Base-by-base conservation (phyloP, 2,888 invertebrate genomes). In the Tipula confusa region DNA sequence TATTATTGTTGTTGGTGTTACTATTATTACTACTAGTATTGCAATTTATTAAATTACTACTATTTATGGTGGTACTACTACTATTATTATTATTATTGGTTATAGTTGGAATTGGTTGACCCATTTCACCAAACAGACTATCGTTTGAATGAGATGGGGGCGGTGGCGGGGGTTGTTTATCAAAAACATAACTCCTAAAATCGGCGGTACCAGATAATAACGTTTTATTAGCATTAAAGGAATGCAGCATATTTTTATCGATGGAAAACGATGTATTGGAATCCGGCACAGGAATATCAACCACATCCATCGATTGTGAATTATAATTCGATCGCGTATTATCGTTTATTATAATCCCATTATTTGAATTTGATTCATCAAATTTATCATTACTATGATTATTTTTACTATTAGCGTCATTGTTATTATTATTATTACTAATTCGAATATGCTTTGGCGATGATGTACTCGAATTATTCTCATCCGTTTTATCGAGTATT, bases 241-340 rank as follows among this genome's bases (percentile, higher is more conserved):
- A 15, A 82, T 82, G 24, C 33, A 36, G 33, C 36, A 82, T 82
- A 36, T 82, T 82, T 28, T 83, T 83, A 82, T 85, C 84, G 38
- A n/a, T 84, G 29, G 84, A 85, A 85, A 84, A 85, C 87, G 88
- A 9, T 89, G 48, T 24, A 18, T 28, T 38, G 43, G 82, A 89
- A 18, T 87, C 86, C 43, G 95, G 95, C 89, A 95, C 93, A 29
- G 94, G 94, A 87, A 95, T 95, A 89, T 95, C 94, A 84, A 91
- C 90, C 83, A 93, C 91, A 85, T 94, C 92, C 86, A 93, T 90
- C 84, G 87, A 86, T 29, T 87, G 38, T 84, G 87, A 86, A 31
- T 87, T 48, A 86, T 88, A 83, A 79, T 83, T 83, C 82, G 79
- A 83, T 29, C 15, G 79, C 83, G 79, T 85, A 83, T 38, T 86